phyloP scores from a whole-genome alignment of 2,113 vertebrate species.

The Morone chrysops region DNA sequence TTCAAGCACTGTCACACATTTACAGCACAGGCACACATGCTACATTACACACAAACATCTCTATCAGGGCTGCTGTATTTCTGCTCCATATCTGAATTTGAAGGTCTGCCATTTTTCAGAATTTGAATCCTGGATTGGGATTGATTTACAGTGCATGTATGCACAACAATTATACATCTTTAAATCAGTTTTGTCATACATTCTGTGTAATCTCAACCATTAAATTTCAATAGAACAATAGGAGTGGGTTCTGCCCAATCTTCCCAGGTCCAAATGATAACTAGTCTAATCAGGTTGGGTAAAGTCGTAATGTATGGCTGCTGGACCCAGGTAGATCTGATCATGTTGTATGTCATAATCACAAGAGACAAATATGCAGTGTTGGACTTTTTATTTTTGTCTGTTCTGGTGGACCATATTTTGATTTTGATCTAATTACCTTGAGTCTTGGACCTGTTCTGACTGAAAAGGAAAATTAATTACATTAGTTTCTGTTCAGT shows the following conservation, averaged over 20 bases:
- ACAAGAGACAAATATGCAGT: neutral
- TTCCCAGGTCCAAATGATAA: no score
- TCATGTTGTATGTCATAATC: neutral
- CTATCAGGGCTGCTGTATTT: neutral
- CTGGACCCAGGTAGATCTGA: conserved; percentile 1
- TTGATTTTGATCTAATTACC: neutral
- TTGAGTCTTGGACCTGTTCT: neutral
- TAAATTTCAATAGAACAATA: neutral
- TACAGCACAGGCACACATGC: neutral
- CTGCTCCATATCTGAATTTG: neutral
- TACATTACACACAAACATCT: neutral
- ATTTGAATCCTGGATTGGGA: neutral
- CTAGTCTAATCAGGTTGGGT: no score
- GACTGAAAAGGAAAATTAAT: neutral
- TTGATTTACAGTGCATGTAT: neutral
- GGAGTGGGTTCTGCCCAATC: no score
- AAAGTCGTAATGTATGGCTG: no score
- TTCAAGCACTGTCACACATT: conserved; percentile 27
- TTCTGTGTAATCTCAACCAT: neutral
- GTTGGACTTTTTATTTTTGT: neutral
- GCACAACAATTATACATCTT: neutral
- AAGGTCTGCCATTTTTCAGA: neutral
- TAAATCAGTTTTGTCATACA: neutral
- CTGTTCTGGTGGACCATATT: neutral
- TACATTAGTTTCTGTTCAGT: neutral